phyloP scores from a whole-genome alignment of 2,113 vertebrate species.

The Macquaria ambigua region DNA sequence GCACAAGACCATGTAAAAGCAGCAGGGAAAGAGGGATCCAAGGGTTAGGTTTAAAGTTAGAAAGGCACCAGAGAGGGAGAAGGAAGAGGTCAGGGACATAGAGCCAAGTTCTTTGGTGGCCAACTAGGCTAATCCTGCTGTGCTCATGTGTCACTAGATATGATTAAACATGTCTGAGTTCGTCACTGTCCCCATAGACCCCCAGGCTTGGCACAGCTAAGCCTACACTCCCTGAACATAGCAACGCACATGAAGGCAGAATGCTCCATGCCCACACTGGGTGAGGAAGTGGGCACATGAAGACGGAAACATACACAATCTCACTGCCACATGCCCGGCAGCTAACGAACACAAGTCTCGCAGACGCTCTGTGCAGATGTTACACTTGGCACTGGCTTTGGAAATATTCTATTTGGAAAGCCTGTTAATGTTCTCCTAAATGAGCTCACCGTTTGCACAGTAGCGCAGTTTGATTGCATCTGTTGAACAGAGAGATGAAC shows the following conservation, averaged over 20 bases:
- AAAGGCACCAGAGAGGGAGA: background rate
- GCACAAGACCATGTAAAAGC: background rate
- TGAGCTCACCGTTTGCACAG: conserved; percentile 52
- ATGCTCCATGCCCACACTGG: background rate
- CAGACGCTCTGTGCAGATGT: background rate
- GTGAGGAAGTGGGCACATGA: conserved; percentile 4
- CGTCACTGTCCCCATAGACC: conserved; percentile 66
- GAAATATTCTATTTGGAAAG: conserved; percentile 48
- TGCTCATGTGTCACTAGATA: conserved; percentile 61
- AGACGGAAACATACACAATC: background rate
- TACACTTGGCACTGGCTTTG: conserved; percentile 27
- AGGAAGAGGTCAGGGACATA: conserved; percentile 9
- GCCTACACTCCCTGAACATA: conserved; percentile 1
- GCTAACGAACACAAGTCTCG: background rate
- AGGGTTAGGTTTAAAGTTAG: conserved; percentile 1
- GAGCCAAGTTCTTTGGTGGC: conserved; percentile 53
- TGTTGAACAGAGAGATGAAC: background rate
- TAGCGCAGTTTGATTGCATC: conserved; percentile 5
- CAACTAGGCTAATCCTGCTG: conserved; percentile 79
- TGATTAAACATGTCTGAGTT: conserved; percentile 75
- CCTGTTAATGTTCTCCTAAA: background rate
- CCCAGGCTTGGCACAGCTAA: conserved; percentile 32
- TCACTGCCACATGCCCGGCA: background rate
- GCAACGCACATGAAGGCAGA: conserved; percentile 22
- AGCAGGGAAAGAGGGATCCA: background rate